Evolutionary conservation across 2,797 vertebrate species (phyloP).

Genomic region (Poeciliopsis gracilis): DNA sequence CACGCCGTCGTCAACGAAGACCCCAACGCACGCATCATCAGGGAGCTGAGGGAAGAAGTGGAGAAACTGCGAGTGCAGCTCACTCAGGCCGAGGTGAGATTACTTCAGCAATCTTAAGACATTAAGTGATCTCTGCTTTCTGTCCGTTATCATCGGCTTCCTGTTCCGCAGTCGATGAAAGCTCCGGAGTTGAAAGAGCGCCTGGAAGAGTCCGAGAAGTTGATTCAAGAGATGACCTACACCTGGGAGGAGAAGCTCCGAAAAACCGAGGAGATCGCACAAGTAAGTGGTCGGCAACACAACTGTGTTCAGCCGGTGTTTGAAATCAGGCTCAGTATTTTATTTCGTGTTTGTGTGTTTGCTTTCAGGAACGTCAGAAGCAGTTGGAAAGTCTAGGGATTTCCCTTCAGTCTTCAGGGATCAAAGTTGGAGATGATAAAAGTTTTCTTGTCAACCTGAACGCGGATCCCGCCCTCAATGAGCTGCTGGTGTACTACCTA

Average conservation of each 20-base stretch:
- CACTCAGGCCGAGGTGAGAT: constrained; percentile 76
- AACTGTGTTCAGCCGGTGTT: not conserved
- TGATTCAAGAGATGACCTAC: constrained; percentile 90
- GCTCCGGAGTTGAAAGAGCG: constrained; percentile 85
- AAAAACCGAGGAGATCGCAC: constrained; percentile 90
- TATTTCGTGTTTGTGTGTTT: constrained; percentile 13
- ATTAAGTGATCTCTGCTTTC: not conserved
- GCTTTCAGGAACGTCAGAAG: constrained; percentile 91
- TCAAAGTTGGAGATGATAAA: constrained; percentile 96
- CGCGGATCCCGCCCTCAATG: constrained; percentile 96
- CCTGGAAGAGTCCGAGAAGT: constrained; percentile 87
- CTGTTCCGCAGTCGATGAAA: constrained; percentile 67
- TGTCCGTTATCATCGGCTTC: not conserved
- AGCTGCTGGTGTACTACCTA: constrained; percentile 97
- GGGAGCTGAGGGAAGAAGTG: constrained; percentile 91
- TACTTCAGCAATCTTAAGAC: not conserved
- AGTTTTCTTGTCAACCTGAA: constrained; percentile 98
- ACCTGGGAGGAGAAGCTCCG: constrained; percentile 93
- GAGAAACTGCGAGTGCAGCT: constrained; percentile 88
- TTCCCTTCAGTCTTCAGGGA: constrained; percentile 96
- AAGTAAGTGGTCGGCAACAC: constrained; percentile 62
- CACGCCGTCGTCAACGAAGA: constrained; percentile 92
- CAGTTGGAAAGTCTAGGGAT: constrained; percentile 97
- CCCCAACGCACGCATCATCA: constrained; percentile 90
- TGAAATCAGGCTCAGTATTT: not conserved